Conservation (phyloP, 2,113 vertebrate species). For the Halichoeres trimaculatus region DNA sequence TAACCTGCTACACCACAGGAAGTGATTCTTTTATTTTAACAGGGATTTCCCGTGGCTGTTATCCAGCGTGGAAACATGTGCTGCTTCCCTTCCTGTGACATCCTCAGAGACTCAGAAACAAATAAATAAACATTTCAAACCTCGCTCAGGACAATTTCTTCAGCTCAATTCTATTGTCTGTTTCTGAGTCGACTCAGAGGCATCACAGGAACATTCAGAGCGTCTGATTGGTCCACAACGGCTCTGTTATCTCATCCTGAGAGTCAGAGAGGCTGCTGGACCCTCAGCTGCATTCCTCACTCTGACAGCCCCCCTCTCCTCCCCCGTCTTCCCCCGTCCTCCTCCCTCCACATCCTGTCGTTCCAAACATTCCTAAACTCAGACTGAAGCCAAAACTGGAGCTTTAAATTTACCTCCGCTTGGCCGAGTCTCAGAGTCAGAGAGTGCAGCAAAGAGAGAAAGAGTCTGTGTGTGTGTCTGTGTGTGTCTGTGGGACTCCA, state of each 20-base stretch:
- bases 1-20: constrained; percentile 29
- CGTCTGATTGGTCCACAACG: constrained; percentile 20
- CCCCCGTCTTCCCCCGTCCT: accelerated
- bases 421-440: constrained; percentile 18
- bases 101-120: constrained; percentile 15
- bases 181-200: no score
- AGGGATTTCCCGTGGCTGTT: constrained; percentile 47
- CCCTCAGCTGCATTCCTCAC: constrained; percentile 45
- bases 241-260: constrained; percentile 10
- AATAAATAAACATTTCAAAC: background rate
- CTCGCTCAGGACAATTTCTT: no score
- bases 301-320: background rate
- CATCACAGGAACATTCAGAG: background rate
- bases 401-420: constrained; percentile 41
- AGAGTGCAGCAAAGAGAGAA: background rate
- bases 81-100: constrained; percentile 7
- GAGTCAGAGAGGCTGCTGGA: constrained; percentile 30
- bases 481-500: background rate
- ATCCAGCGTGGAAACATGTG: constrained; percentile 54
- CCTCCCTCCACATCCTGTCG: constrained; percentile 60
- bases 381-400: constrained; percentile 19
- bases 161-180: no score
- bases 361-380: constrained; percentile 75
- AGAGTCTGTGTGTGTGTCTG: background rate
- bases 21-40: constrained; percentile 43